Conservation (phyloP, 2,888 invertebrate species). For the Dione vanillae region DNA sequence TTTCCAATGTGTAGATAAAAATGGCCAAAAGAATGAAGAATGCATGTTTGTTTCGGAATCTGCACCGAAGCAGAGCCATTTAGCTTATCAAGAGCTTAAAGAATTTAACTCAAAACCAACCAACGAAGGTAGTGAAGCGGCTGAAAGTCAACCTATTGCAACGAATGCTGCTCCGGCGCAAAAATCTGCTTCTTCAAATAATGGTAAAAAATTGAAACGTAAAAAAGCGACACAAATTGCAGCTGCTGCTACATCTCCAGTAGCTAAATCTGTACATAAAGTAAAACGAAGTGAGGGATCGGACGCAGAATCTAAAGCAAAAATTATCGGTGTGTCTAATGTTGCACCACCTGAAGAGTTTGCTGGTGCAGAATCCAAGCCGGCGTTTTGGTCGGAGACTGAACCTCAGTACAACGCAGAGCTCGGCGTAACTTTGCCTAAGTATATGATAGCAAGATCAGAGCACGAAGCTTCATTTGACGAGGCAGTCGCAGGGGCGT, state of each 20-base stretch:
- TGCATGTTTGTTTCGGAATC: conserved; percentile 90
- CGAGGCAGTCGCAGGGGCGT: conserved; percentile 78
- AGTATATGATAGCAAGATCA: conserved; percentile 87
- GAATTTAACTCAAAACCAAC: conserved; percentile 82
- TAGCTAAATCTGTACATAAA: conserved; percentile 54
- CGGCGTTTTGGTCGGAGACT: conserved; percentile 87
- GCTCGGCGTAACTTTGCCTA: conserved; percentile 86
- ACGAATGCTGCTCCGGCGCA: conserved; percentile 66
- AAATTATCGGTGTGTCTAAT: conserved; percentile 68
- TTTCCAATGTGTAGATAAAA: conserved; percentile 88
- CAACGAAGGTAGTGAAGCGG: conserved; percentile 66
- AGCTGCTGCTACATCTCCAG: conserved; percentile 60
- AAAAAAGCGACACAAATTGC: conserved; percentile 67
- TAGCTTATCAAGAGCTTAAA: conserved; percentile 87
- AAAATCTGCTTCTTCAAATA: conserved; percentile 68
- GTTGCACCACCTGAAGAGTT: conserved; percentile 80
- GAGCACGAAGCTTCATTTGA: conserved; percentile 88
- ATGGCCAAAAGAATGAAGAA: conserved; percentile 89
- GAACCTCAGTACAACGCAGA: conserved; percentile 86
- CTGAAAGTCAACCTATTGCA: conserved; percentile 72
- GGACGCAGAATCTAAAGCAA: conserved; percentile 63
- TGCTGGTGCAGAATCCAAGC: conserved; percentile 82
- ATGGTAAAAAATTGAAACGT: conserved; percentile 73
- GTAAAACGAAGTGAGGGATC: conserved; percentile 69
- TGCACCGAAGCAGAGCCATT: conserved; percentile 86